Base-by-base conservation (phyloP, 2,113 vertebrate species). In the Rhinolophus sinicus region DNA sequence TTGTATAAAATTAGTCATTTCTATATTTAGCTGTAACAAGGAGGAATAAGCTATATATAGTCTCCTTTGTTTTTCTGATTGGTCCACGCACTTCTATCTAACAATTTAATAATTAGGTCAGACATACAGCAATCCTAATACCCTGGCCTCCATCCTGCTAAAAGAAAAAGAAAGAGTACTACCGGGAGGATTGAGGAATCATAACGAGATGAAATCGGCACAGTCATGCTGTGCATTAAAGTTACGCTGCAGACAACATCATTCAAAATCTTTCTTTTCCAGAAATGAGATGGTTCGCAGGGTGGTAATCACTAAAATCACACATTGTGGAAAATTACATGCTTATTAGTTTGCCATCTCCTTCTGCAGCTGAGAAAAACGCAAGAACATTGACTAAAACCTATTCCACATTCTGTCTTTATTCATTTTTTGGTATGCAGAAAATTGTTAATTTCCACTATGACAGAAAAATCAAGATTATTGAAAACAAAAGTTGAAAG, bases 341-440 rank as follows among this genome's bases (percentile, higher is more conserved):
- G 28, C 54, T 92, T 76, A 80, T 97, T 96, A 92, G 91, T 88
- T 96, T 96, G n/a, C 67, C n/a, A 40, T 76, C 69, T 92, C 88
- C 60, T 52, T 95, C 62, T 95, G 90, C 92, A 94, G 97, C 97
- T 94, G 81, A 95, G 95, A 87, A 91, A 47, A 9, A 28, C 95
- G 50, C 89, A 96, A 94, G 65, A 72, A 60, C 28, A 69, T 64
- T 93, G 81, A 94, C 30, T 83, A 95, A 93, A 82, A 90, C 21
- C 67, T 70, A 75, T 76, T 95, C 88, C 38, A 70, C 30, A 3
- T 50, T 82, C 97, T 11, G 3, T 88, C 84, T 96, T 65, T 94
- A 76, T 97, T 94, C 82, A 75, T 83, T 96, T 98, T 90, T 97
- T 94, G 22, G 97, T 97, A 97, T 92, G 93, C 62, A 82, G 97